Percentiles rank a stretch among this genome's conserved stretches.
Conservation (phyloP, 2,797 vertebrate species). For the Pseudopleuronectes americanus region DNA sequence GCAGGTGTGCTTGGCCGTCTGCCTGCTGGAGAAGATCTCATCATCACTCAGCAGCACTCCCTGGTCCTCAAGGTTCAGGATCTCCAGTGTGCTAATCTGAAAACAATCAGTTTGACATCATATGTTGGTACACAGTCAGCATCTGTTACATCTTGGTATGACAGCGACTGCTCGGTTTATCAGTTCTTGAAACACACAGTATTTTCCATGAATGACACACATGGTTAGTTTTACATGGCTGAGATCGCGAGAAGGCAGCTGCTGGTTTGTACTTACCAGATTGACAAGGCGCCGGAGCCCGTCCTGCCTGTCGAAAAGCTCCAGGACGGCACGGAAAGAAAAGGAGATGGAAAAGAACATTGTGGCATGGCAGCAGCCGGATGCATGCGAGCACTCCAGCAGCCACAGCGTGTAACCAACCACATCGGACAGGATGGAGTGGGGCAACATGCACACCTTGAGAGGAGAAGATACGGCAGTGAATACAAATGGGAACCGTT, state of each 20-base stretch:
- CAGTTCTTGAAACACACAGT: not conserved
- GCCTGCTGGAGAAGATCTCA: slow-evolving; percentile 98
- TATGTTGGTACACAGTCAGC: slow-evolving; percentile 2
- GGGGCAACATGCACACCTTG: slow-evolving; percentile 97
- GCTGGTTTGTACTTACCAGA: slow-evolving; percentile 77
- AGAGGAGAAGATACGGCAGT: slow-evolving; percentile 32
- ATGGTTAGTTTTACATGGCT: slow-evolving; percentile 6
- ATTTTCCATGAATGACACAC: slow-evolving; percentile 13
- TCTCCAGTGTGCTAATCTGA: slow-evolving; percentile 98
- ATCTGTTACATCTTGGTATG: slow-evolving; percentile 2
- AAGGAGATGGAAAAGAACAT: slow-evolving; percentile 99
- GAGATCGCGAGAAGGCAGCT: not conserved
- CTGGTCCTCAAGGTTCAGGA: slow-evolving; percentile 97
- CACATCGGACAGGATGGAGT: slow-evolving; percentile 93
- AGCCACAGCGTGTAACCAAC: slow-evolving; percentile 98
- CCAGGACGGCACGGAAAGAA: slow-evolving; percentile 96
- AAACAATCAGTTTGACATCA: slow-evolving; percentile 44
- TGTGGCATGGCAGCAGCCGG: slow-evolving; percentile 98
- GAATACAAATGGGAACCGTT: slow-evolving; percentile 43
- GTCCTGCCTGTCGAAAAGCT: slow-evolving; percentile 96
- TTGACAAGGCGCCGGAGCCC: slow-evolving; percentile 97
- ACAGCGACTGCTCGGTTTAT: not conserved
- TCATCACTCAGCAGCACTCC: slow-evolving; percentile 96
- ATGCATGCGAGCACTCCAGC: slow-evolving; percentile 98
- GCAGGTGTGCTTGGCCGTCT: slow-evolving; percentile 98